A percentile compares a stretch with the other conserved stretches of the same genome.
These are phyloP conservation scores for Brachyistius frenatus DNA, from an alignment of 2,113 vertebrate species.

Conservation along the genomic window DNA sequence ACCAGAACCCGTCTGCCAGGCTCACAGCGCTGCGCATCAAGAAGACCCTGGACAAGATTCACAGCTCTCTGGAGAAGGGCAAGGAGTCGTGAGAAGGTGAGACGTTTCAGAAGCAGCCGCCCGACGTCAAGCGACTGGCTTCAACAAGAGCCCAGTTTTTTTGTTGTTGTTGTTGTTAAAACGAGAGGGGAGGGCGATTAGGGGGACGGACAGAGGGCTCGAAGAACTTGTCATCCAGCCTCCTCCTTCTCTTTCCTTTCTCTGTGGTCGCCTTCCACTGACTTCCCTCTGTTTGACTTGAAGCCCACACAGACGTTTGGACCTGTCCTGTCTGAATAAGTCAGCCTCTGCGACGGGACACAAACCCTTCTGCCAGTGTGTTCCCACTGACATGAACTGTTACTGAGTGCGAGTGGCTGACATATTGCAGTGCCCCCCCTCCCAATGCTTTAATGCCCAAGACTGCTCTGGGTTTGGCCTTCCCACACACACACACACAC, in stretches of 20 bases:
- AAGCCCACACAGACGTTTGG: conserved; percentile 43
- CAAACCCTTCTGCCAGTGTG: conserved; percentile 27
- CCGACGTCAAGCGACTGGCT: conserved; percentile 22
- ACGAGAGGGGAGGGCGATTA: not conserved
- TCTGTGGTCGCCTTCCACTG: conserved; percentile 42
- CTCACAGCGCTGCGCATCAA: conserved; percentile 88
- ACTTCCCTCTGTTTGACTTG: conserved; percentile 48
- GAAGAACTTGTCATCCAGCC: conserved; percentile 26
- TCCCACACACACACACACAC: conserved; percentile 21
- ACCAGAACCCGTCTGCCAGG: conserved; percentile 88
- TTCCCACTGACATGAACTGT: conserved; percentile 50
- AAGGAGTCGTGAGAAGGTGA: conserved; percentile 85
- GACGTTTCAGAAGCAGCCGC: conserved; percentile 17
- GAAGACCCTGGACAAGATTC: conserved; percentile 88
- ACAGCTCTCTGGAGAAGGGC: conserved; percentile 86
- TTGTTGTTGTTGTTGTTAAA: not conserved
- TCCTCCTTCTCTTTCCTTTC: conserved; percentile 39
- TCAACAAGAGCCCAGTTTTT: not conserved
- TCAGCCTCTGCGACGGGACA: conserved; percentile 53
- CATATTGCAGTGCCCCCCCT: conserved; percentile 31
- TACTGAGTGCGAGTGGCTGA: conserved; percentile 50
- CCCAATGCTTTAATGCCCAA: conserved; percentile 48
- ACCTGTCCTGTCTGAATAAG: conserved; percentile 34
- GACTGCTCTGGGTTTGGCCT: conserved; percentile 35
- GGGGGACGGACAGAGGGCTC: not conserved